Conservation (phyloP, 2,113 vertebrate genomes). For the Scomber colias region DNA sequence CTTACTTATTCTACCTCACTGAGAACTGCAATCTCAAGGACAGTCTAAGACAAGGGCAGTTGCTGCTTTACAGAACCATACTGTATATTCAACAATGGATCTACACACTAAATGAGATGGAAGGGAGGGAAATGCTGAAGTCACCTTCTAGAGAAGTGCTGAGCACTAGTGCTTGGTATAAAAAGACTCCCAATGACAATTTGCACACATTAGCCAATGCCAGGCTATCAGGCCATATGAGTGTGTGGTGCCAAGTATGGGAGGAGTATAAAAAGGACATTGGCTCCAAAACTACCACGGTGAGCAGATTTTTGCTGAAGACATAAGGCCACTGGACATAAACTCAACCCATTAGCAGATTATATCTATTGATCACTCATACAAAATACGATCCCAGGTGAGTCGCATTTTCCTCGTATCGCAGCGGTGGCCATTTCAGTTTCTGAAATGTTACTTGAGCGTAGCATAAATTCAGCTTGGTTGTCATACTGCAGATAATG, state of each 20-base stretch:
- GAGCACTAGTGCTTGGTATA: constrained; percentile 80
- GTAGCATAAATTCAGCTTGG: constrained; percentile 47
- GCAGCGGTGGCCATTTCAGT: constrained; percentile 44
- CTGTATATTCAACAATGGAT: constrained; percentile 83
- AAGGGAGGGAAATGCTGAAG: constrained; percentile 80
- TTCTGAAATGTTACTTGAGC: constrained; percentile 24
- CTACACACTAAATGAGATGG: constrained; percentile 81
- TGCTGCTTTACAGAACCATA: constrained; percentile 72
- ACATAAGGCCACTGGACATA: constrained; percentile 75
- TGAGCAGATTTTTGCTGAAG: constrained; percentile 79
- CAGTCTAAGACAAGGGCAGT: constrained; percentile 77
- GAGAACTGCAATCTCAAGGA: constrained; percentile 77
- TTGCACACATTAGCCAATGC: constrained; percentile 84
- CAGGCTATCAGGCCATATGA: constrained; percentile 76
- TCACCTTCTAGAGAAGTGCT: constrained; percentile 82
- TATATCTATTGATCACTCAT: constrained; percentile 78
- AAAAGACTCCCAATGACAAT: constrained; percentile 86
- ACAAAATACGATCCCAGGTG: constrained; percentile 56
- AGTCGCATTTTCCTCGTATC: constrained; percentile 51
- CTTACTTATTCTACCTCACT: constrained; percentile 45
- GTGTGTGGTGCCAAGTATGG: constrained; percentile 75
- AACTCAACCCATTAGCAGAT: constrained; percentile 82
- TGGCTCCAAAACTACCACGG: constrained; percentile 78
- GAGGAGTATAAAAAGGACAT: constrained; percentile 71
- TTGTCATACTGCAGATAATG: constrained; percentile 6